These are phyloP conservation scores for Slavum lentiscoides DNA, from an alignment of 2,888 invertebrate genomes.

Conservation along the genomic window DNA sequence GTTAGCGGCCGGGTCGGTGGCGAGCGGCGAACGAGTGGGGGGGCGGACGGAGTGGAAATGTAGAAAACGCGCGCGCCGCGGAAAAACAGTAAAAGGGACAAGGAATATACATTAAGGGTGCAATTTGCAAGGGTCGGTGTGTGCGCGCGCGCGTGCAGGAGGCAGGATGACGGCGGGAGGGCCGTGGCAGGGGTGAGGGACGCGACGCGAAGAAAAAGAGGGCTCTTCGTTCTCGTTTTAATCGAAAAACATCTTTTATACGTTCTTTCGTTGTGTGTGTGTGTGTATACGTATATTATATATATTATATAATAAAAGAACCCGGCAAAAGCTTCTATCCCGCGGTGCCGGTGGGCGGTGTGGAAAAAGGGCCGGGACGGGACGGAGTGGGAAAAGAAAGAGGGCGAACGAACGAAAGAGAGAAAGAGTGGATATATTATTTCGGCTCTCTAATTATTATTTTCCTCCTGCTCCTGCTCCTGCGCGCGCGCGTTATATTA, in stretches of 20 bases:
- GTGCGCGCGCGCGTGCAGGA: not conserved
- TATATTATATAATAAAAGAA: conserved; percentile 54
- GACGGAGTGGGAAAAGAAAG: not conserved
- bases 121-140: conserved; percentile 45
- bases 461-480: conserved; percentile 17
- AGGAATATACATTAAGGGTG: conserved; percentile 54
- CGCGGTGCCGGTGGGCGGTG: not conserved
- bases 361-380: not conserved
- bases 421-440: conserved; percentile 45
- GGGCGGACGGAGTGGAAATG: conserved; percentile 23
- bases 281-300: too few species aligned
- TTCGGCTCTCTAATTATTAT: conserved; percentile 53
- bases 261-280: conserved; percentile 41
- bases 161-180: conserved; percentile 1
- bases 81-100: conserved; percentile 53
- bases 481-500: conserved; percentile 10
- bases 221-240: conserved; percentile 53
- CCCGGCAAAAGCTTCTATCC: conserved; percentile 22
- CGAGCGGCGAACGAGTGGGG: not conserved
- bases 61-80: conserved; percentile 39
- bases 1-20: not conserved
- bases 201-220: conserved; percentile 45
- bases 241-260: conserved; percentile 53
- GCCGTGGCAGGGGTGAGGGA: conserved; percentile 4
- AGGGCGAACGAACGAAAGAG: not conserved